phyloP scores from a whole-genome alignment of 2,113 vertebrate genomes.

The Antennarius striatus region DNA sequence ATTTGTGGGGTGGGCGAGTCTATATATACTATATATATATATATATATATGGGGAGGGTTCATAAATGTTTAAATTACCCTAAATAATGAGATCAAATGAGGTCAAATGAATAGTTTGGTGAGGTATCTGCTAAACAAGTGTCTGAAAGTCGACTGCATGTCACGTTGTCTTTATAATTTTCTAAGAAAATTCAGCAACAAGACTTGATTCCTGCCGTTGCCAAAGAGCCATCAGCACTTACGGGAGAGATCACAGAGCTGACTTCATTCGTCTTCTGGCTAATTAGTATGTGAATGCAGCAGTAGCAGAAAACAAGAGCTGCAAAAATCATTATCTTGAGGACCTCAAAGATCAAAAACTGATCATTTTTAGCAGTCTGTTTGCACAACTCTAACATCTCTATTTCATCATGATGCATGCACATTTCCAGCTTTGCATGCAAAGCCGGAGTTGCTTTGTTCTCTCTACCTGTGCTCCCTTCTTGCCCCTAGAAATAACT shows the following conservation, averaged over 20 bases:
- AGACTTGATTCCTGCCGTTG: conserved; percentile 64
- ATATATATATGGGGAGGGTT: background rate
- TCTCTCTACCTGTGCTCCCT: background rate
- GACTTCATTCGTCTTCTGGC: conserved; percentile 61
- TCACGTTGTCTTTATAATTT: conserved; percentile 8
- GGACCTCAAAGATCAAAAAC: conserved; percentile 28
- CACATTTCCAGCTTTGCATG: conserved; percentile 2
- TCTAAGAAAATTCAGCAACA: conserved; percentile 17
- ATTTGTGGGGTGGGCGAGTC: background rate
- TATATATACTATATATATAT: background rate
- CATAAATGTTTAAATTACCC: no score
- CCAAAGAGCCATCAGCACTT: conserved; percentile 71
- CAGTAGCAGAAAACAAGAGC: conserved; percentile 6
- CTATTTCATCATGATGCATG: conserved; percentile 8
- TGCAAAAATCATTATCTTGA: conserved; percentile 43
- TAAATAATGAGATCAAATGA: background rate
- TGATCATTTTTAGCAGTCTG: conserved; percentile 18
- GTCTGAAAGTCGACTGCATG: conserved; percentile 11
- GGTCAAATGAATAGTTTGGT: conserved; percentile 27
- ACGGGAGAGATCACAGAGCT: conserved; percentile 61
- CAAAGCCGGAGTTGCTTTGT: conserved; percentile 4
- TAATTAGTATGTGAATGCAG: conserved; percentile 64
- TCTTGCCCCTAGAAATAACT: conserved; percentile 11
- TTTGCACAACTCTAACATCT: conserved; percentile 3
- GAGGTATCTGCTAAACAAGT: conserved; percentile 21